Percentiles rank a stretch among this genome's conserved stretches.
Conservation (phyloP, 2,888 invertebrate species). For the Urechis unicinctus region DNA sequence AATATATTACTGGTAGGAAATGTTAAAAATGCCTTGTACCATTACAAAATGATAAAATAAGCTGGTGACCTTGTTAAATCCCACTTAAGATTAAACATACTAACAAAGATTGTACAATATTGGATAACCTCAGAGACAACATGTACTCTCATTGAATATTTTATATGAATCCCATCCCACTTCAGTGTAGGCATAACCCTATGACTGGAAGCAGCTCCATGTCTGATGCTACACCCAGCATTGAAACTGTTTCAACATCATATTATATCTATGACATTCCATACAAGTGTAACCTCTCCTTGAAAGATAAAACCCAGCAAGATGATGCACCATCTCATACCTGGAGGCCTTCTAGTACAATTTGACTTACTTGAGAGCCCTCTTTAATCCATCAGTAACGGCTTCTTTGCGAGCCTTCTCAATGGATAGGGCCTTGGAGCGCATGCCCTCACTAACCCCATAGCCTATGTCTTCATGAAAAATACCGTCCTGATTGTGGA, state of each 20-base stretch:
- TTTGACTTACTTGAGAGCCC: constrained; percentile 46
- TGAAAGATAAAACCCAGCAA: too few relatives aligned
- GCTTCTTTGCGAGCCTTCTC: constrained; percentile 52
- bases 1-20: too few relatives aligned
- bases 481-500: constrained; percentile 48
- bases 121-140: too few relatives aligned
- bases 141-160: too few relatives aligned
- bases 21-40: background rate
- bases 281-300: too few relatives aligned
- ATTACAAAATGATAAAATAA: background rate
- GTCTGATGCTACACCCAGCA: too few relatives aligned
- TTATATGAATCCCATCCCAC: too few relatives aligned
- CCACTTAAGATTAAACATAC: too few relatives aligned
- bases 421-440: constrained; percentile 48
- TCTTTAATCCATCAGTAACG: constrained; percentile 50
- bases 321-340: background rate
- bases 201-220: background rate
- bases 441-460: constrained; percentile 52
- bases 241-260: too few relatives aligned
- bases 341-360: background rate
- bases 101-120: too few relatives aligned
- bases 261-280: too few relatives aligned
- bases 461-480: constrained; percentile 52
- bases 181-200: background rate
- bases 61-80: too few relatives aligned